These are phyloP conservation scores for Coelinius sp. DNA, from an alignment of 2,888 invertebrate species.

Conservation along the genomic window DNA sequence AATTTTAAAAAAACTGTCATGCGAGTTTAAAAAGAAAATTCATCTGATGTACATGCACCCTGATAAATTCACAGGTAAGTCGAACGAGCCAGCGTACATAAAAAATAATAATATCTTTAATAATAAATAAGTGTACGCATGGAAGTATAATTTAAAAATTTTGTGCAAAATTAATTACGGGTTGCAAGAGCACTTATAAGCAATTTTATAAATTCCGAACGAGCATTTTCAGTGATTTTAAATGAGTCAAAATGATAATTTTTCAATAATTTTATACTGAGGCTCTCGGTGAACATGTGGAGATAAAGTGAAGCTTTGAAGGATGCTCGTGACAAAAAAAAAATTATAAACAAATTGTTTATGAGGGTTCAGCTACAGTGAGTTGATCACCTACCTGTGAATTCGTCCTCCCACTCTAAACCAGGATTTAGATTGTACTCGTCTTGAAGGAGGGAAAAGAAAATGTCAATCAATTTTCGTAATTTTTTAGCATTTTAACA, in stretches of 20 bases:
- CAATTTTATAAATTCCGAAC: neutral
- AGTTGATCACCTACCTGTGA: slow-evolving; percentile 92
- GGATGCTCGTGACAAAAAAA: slow-evolving; percentile 35
- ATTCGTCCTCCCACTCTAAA: slow-evolving; percentile 99
- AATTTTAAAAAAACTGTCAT: slow-evolving; percentile 10
- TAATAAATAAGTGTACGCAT: neutral
- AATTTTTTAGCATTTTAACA: slow-evolving; percentile 59
- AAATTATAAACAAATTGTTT: slow-evolving; percentile 33
- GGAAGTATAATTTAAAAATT: neutral
- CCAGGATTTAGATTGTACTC: slow-evolving; percentile 99
- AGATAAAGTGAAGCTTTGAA: slow-evolving; percentile 20
- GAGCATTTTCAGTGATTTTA: slow-evolving; percentile 23
- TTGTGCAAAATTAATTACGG: slow-evolving; percentile 11
- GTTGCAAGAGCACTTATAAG: slow-evolving; percentile 20
- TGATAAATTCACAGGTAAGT: slow-evolving; percentile 41
- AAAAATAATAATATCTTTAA: neutral
- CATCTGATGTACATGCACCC: slow-evolving; percentile 18
- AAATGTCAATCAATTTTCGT: slow-evolving; percentile 72
- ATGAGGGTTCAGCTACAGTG: slow-evolving; percentile 58
- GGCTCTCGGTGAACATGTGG: slow-evolving; percentile 11
- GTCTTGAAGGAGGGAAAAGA: slow-evolving; percentile 86
- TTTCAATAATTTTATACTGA: neutral
- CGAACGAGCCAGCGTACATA: slow-evolving; percentile 27
- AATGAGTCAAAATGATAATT: neutral
- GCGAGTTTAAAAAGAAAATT: slow-evolving; percentile 5